Evolutionary conservation across 2,888 invertebrate genomes (phyloP), one percentile per base, ranked within the genome.

Genomic region (Drosophila dives): DNA sequence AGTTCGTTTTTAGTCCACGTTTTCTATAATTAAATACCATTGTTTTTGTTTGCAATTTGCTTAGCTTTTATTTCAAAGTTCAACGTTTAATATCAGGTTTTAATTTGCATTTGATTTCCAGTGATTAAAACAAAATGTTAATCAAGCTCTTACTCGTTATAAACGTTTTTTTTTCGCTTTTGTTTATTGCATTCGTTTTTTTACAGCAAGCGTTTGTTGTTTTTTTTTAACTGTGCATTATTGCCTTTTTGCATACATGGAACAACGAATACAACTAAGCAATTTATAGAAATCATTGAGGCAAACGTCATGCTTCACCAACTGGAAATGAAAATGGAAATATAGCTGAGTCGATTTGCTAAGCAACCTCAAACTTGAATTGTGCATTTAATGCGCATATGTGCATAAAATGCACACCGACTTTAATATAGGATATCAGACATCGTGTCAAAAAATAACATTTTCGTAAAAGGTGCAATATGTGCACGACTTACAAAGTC

Each of bases 291-390:
- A 81, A 66, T 62, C 75, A 70, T 66, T 72, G 61, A 66, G 64
- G 23, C 70, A 69, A 72, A 59, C 61, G 76, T 69, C 69, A 78
- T 59, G 76, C 76, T 69, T 49, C 64, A 78, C 61, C 78, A 75
- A 63, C 77, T 78, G 64, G 26, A 55, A 54, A 54, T 54, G 36
- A 26, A 34, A 17, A 17, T 12, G 42, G 38, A 71, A 65, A 65
- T 59, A 54, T 55, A 36, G 51, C 54, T 60, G 61, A 33, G 23
- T 61, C 59, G 17, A 42, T 34, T 42, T 36, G 40, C 36, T 42
- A 17, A 48, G 58, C 63, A 72, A 36, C 67, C 63, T 66, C 67
- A 60, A 72, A 77, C 73, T 77, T 77, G 72, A 77, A 64, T 45
- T 66, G 51, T 65, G 59, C 65, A 49, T 45, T 69, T 38, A 51